These are phyloP conservation scores for Vombatus ursinus DNA, from an alignment of 2,113 vertebrate genomes.

Conservation along the genomic window DNA sequence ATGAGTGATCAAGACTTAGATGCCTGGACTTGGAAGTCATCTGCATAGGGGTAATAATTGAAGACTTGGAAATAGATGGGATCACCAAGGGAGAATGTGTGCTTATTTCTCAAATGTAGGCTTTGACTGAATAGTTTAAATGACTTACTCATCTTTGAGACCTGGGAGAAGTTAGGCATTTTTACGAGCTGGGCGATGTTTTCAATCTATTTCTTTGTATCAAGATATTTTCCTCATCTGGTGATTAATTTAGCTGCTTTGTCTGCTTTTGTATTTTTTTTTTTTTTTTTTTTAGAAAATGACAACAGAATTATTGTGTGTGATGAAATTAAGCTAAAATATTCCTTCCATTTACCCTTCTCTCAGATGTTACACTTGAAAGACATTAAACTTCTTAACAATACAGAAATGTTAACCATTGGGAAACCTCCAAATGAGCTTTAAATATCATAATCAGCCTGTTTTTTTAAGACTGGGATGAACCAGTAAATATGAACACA, in stretches of 20 bases:
- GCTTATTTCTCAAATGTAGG: background rate
- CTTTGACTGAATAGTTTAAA: background rate
- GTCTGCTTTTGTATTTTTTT: constrained; percentile 20
- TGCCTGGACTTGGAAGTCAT: background rate
- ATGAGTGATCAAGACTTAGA: background rate
- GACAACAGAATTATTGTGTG: background rate
- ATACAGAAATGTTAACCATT: background rate
- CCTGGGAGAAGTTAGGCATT: background rate
- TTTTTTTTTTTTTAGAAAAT: background rate
- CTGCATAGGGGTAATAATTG: background rate
- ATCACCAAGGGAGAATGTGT: background rate
- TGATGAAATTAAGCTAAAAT: constrained; percentile 5
- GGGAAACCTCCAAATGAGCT: constrained; percentile 9
- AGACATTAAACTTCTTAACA: background rate
- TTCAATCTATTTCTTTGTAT: background rate
- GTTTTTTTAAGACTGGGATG: background rate
- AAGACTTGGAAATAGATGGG: background rate
- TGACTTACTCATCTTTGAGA: background rate
- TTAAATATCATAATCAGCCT: background rate
- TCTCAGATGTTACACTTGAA: background rate
- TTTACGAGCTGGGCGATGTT: background rate
- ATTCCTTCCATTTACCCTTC: background rate
- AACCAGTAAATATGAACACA: constrained; percentile 11
- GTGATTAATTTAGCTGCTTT: constrained; percentile 12
- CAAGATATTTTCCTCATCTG: constrained; percentile 3